Base-by-base conservation (phyloP, 2,888 invertebrate species). In the Melitaea athalia region DNA sequence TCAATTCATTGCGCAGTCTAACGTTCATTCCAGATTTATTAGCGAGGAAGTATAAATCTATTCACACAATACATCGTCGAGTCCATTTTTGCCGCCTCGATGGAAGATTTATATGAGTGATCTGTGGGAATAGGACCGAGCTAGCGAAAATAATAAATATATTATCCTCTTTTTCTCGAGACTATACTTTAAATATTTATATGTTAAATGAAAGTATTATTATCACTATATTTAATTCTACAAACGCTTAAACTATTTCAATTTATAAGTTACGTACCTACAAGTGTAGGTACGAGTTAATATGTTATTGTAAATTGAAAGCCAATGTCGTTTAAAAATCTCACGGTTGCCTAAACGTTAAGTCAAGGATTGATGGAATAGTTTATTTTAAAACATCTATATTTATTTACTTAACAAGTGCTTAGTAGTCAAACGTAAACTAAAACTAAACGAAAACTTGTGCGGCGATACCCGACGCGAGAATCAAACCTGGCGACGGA, bases 391-490 rank as follows among this genome's bases (percentile, higher is more conserved):
- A 87, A 86, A 81, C 86, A 80, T 75, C 81, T 86, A 79, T 91
- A 90, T 91, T 91, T 91, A 90, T 91, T 91, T 91, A 89, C 85
- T 81, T 82, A 87, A 89, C 89, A 89, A 90, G 91, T 91, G 89
- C 87, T 91, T 87, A 87, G 88, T 88, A 86, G 86, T 85, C 84
- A 85, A 88, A 89, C 85, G 86, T 88, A 88, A 89, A 88, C 88
- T 73, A 73, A 70, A 71, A 65, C 73, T 73, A 74, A 74, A 71
- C 73, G 74, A 73, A 74, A 73, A 75, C 74, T 74, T 69, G 70
- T 69, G 70, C 68, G 69, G 72, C 70, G 69, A 70, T 82, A 82
- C 78, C 81, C 80, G 82, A 81, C 77, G 79, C 76, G 81, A 76
- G 85, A 79, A 75, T 76, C 80, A 80, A 81, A 80, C 80, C 79